Evolutionary conservation across 2,113 vertebrate genomes (phyloP).

Genomic region (Ammospiza caudacuta): DNA sequence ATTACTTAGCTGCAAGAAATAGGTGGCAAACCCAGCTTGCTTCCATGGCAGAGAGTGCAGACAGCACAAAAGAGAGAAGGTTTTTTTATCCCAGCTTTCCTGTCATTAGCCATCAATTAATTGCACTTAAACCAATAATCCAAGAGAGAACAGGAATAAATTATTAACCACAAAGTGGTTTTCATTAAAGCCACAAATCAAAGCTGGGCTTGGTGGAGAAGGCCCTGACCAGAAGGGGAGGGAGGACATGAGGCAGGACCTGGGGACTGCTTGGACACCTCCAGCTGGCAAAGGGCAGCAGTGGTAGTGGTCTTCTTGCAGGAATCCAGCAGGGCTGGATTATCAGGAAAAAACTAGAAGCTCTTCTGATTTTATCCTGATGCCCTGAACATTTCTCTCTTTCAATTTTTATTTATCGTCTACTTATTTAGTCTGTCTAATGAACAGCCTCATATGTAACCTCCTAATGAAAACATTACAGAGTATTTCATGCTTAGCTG

Average conservation of each 20-base stretch:
- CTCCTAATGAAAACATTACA: slow-evolving; percentile 51
- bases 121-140: neutral
- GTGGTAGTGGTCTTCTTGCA: neutral
- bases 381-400: neutral
- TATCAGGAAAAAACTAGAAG: neutral
- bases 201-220: neutral
- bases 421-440: slow-evolving; percentile 41
- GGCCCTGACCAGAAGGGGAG: neutral
- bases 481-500: slow-evolving; percentile 59
- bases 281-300: neutral
- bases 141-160: neutral
- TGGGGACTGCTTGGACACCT: neutral
- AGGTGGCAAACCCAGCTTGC: neutral
- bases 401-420: slow-evolving; percentile 41
- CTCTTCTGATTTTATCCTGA: neutral
- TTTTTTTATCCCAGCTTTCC: neutral
- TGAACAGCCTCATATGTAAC: slow-evolving; percentile 47
- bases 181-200: neutral
- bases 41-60: neutral
- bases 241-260: neutral
- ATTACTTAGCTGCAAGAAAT: neutral
- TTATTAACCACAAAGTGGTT: neutral
- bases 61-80: neutral
- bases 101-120: neutral
- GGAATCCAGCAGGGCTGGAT: neutral